phyloP scores from a whole-genome alignment of 2,888 invertebrate species.

The Drepanosiphum platanoidis region DNA sequence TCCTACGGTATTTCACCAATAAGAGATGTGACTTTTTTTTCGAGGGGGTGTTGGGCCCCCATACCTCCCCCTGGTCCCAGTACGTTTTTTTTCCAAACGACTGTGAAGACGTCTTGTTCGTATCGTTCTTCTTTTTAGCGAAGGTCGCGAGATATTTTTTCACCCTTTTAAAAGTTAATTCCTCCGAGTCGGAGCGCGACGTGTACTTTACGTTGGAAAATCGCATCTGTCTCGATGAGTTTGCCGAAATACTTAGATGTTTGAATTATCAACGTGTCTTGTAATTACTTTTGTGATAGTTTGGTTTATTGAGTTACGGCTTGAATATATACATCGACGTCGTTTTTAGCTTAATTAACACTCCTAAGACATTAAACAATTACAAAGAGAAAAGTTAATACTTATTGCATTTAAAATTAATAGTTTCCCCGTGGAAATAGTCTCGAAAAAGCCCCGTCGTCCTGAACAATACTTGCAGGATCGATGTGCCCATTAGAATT shows the following conservation, averaged over 20 bases:
- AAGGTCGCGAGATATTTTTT: background rate
- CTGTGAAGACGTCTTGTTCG: too few species aligned
- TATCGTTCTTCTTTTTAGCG: background rate
- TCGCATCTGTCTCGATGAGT: background rate
- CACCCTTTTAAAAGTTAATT: background rate
- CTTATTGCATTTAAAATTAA: background rate
- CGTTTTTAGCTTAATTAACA: background rate
- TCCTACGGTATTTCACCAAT: too few species aligned
- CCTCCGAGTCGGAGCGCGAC: background rate
- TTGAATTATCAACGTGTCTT: background rate
- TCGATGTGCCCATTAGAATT: too few species aligned
- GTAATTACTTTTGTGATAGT: conserved; percentile 3
- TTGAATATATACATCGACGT: background rate
- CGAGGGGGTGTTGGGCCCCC: too few species aligned
- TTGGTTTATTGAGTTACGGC: background rate
- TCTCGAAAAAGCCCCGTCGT: background rate
- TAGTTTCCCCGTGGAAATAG: background rate
- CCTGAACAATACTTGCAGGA: too few species aligned
- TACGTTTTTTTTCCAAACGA: too few species aligned
- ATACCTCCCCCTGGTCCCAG: background rate
- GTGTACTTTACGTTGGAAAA: background rate
- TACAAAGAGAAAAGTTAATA: background rate
- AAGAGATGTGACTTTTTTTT: too few species aligned
- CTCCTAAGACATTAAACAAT: background rate
- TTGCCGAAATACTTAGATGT: conserved; percentile 6